Base-by-base conservation (phyloP, 2,797 vertebrate genomes). In the Uromys caudimaculatus region DNA sequence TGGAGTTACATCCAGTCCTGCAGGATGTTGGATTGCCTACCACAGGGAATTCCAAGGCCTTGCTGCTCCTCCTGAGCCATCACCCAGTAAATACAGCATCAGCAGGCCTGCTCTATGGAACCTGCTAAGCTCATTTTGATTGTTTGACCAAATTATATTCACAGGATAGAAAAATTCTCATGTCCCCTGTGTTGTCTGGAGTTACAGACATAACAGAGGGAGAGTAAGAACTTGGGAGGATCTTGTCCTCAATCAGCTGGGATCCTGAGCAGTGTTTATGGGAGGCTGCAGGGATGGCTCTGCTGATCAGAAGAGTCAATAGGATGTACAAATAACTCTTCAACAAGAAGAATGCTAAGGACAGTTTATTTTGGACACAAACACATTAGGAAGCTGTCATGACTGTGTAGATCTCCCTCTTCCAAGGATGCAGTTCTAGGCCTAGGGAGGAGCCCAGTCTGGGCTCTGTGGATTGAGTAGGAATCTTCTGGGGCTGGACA, bases 331-430 rank as follows among this genome's bases (percentile, higher is more conserved):
- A 32, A 35, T 1, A 90, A 41, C 64, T 67, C 62, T 67, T 67
- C 41, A 44, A 67, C 4, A 16, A 67, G 5, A 16, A 35, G 6
- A 6, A 67, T 16, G 64, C 64, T 67, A 35, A 0, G 71, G 24
- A 10, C 7, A 23, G 27, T 83, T 96, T 97, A 93, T 75, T 95
- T 97, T 71, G 4, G 35, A 87, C 35, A 92, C 2, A 64, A 44
- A 10, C 3, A 24, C 10, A 78, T 64, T 54, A 82, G 73, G 83
- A 81, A 90, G 32, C 5, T 35, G 7, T 38, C 6, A 9, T 58
- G 11, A 52, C 21, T 64, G 1, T 52, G 41, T 32, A 88, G 84
- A 84, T 29, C 29, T 87, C 83, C 29, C 21, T 94, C 73, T 95
- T 95, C 44, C 11, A 54, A 32, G 38, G n/a, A 14, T 79, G 0